These are phyloP conservation scores for Prochilodus magdalenae DNA, from an alignment of 2,113 vertebrate genomes.

Conservation along the genomic window DNA sequence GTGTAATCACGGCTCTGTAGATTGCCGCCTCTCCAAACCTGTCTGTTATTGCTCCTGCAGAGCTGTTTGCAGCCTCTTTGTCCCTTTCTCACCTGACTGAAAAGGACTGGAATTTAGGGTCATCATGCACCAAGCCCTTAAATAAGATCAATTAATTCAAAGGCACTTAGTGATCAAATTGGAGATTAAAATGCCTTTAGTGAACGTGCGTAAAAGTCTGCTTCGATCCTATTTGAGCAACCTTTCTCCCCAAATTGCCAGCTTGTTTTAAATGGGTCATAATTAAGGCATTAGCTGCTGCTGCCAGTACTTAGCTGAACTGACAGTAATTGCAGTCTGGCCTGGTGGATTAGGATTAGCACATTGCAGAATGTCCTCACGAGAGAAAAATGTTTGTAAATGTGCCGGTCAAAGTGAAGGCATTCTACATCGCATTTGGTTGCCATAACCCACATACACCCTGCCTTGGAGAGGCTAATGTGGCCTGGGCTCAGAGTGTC, in stretches of 20 bases:
- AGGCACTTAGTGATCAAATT: neutral
- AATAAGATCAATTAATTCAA: neutral
- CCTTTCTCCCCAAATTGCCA: slow-evolving; percentile 52
- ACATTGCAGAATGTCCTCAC: slow-evolving; percentile 28
- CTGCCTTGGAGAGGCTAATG: neutral
- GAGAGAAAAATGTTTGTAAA: neutral
- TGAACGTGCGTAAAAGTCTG: neutral
- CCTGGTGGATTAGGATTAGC: slow-evolving; percentile 53
- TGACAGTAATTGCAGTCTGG: slow-evolving; percentile 63
- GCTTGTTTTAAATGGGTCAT: slow-evolving; percentile 65
- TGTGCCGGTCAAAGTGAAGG: neutral
- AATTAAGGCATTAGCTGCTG: slow-evolving; percentile 66
- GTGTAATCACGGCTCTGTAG: neutral
- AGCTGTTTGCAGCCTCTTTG: neutral
- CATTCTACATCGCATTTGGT: neutral
- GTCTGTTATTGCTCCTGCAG: neutral
- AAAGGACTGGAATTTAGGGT: neutral
- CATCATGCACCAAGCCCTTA: neutral
- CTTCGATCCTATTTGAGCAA: neutral
- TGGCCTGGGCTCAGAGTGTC: neutral
- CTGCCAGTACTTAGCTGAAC: slow-evolving; percentile 32
- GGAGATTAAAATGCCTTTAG: neutral
- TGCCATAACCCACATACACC: neutral
- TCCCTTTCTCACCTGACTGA: neutral
- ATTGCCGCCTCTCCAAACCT: neutral